Evolutionary conservation across 2,888 invertebrate genomes (phyloP).

Genomic region (Cyaniris semiargus): DNA sequence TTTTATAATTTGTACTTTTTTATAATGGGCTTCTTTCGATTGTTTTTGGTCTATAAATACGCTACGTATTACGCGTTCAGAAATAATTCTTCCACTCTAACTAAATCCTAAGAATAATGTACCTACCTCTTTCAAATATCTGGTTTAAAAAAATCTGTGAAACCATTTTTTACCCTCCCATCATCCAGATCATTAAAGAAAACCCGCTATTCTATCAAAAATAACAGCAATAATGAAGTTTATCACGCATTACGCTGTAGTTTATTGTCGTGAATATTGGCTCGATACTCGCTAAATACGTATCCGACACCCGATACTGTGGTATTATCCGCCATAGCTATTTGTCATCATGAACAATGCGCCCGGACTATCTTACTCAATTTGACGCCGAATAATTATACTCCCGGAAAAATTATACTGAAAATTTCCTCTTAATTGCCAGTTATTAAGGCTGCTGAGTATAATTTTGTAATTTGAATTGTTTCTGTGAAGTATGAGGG

Average conservation of each 20-base stretch:
- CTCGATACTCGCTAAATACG: conserved; percentile 76
- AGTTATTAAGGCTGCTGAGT: conserved; percentile 33
- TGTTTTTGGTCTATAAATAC: neutral
- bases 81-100: no score
- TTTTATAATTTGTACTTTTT: neutral
- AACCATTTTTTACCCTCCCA: neutral
- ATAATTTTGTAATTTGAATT: conserved; percentile 33
- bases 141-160: no score
- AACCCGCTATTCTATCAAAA: neutral
- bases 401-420: conserved; percentile 51
- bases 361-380: conserved; percentile 67
- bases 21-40: neutral
- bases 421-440: conserved; percentile 37
- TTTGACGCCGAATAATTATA: conserved; percentile 62
- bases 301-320: conserved; percentile 73
- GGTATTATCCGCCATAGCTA: conserved; percentile 76
- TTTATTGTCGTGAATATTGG: conserved; percentile 78
- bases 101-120: no score
- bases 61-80: neutral
- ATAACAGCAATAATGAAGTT: conserved; percentile 39
- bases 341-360: conserved; percentile 78
- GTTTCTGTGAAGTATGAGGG: conserved; percentile 24
- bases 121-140: no score
- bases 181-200: neutral
- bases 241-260: conserved; percentile 46